These are phyloP conservation scores for Ypsolopha scabrella DNA, from an alignment of 2,888 invertebrate species.

Conservation along the genomic window DNA sequence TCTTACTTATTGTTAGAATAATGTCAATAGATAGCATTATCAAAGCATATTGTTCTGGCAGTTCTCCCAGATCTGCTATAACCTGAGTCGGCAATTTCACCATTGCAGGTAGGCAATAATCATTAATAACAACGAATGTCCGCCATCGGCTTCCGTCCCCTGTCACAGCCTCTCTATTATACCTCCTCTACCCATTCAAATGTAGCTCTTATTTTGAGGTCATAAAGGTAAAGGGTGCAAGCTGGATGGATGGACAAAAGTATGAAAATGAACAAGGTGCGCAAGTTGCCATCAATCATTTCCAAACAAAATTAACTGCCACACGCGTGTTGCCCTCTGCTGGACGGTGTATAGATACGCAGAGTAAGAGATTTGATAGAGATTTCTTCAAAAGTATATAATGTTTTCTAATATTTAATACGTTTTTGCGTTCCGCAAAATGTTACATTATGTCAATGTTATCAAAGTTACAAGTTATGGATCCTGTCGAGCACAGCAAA, in stretches of 20 bases:
- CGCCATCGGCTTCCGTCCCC: slow-evolving; percentile 3
- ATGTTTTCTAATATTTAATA: no score
- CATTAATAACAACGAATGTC: slow-evolving; percentile 7
- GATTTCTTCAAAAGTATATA: no score
- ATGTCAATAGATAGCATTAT: no score
- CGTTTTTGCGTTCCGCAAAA: no score
- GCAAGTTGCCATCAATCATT: slow-evolving; percentile 52
- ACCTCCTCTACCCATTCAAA: not conserved
- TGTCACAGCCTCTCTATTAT: not conserved
- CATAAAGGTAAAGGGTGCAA: not conserved
- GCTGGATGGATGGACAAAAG: slow-evolving; percentile 26
- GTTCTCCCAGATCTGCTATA: not conserved
- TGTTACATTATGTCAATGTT: no score
- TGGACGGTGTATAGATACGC: slow-evolving; percentile 26
- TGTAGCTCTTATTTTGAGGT: not conserved
- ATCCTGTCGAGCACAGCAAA: no score
- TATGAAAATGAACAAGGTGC: slow-evolving; percentile 51
- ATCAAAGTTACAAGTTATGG: no score
- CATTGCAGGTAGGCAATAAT: slow-evolving; percentile 5
- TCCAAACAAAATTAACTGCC: slow-evolving; percentile 66
- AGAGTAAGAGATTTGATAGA: not conserved
- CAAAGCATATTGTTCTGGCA: not conserved
- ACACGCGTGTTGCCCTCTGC: slow-evolving; percentile 46
- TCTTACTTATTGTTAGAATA: no score
- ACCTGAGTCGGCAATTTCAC: slow-evolving; percentile 3